Conservation (phyloP, 2,113 vertebrate species). For the Cinclus cinclus region DNA sequence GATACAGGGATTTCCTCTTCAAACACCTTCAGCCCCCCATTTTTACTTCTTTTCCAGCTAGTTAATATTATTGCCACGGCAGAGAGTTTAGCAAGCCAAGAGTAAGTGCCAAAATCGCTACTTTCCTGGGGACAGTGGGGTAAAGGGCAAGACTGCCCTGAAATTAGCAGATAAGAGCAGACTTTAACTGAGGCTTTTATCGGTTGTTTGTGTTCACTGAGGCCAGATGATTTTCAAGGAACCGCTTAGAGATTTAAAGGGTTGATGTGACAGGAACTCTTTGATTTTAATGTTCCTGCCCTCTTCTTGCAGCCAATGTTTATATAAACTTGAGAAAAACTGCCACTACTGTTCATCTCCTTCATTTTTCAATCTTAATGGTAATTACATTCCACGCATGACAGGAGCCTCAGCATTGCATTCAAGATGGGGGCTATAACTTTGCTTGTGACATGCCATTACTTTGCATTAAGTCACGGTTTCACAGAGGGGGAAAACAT, state of each 20-base stretch:
- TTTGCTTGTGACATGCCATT: slow-evolving; percentile 42
- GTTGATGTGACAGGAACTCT: slow-evolving; percentile 74
- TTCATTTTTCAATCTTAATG: slow-evolving; percentile 82
- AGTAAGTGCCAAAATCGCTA: slow-evolving; percentile 57
- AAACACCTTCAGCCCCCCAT: background rate
- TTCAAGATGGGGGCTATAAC: background rate
- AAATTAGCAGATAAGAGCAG: slow-evolving; percentile 71
- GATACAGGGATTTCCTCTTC: background rate
- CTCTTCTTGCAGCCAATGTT: slow-evolving; percentile 71
- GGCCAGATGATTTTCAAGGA: slow-evolving; percentile 77
- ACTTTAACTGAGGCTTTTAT: slow-evolving; percentile 75
- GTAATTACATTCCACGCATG: slow-evolving; percentile 77
- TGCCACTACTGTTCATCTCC: slow-evolving; percentile 76
- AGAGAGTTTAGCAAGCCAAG: background rate
- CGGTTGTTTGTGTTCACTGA: slow-evolving; percentile 73
- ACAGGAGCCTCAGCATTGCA: slow-evolving; percentile 60
- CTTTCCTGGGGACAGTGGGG: slow-evolving; percentile 65
- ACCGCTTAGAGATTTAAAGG: slow-evolving; percentile 75
- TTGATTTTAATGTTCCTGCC: slow-evolving; percentile 75
- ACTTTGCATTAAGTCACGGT: slow-evolving; percentile 1
- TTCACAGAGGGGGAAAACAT: background rate
- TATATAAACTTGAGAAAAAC: slow-evolving; percentile 80
- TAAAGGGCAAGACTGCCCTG: slow-evolving; percentile 57
- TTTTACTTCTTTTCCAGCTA: background rate
- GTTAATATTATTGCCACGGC: background rate